Percentiles rank a stretch among this genome's conserved stretches.
Conservation (phyloP, 2,113 vertebrate species). For the Myiagra hebetior region DNA sequence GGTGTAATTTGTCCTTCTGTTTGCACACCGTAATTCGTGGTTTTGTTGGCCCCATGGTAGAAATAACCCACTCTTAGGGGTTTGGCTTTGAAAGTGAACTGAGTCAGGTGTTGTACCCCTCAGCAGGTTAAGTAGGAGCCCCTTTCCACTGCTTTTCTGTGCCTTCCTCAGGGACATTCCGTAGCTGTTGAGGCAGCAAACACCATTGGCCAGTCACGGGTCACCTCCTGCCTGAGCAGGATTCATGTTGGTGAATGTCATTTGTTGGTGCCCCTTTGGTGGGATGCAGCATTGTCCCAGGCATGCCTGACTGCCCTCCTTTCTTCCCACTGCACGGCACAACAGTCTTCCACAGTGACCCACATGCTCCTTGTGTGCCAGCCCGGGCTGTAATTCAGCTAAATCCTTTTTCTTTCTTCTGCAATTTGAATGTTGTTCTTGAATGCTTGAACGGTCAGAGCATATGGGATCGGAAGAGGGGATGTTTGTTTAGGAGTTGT, state of each 20-base stretch:
- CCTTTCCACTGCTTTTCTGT: not conserved
- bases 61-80: fast-evolving
- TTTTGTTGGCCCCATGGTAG: not conserved
- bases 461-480: not conserved
- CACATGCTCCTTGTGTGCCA: not conserved
- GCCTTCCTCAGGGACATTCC: not conserved
- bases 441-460: not conserved
- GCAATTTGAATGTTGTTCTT: not conserved
- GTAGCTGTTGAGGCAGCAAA: not conserved
- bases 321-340: not conserved
- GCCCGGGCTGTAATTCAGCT: not conserved
- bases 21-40: fast-evolving
- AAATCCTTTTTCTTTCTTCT: not conserved
- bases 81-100: not conserved
- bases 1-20: not conserved
- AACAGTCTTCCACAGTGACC: not conserved
- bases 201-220: fast-evolving
- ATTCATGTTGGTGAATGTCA: not conserved
- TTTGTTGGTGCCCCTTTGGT: not conserved
- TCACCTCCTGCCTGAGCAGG: not conserved
- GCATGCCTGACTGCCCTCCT: not conserved
- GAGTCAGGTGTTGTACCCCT: not conserved
- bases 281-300: not conserved
- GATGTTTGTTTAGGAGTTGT: not conserved
- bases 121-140: not conserved